phyloP scores from a whole-genome alignment of 1,140 invertebrate species.

The Bombus superbus region DNA sequence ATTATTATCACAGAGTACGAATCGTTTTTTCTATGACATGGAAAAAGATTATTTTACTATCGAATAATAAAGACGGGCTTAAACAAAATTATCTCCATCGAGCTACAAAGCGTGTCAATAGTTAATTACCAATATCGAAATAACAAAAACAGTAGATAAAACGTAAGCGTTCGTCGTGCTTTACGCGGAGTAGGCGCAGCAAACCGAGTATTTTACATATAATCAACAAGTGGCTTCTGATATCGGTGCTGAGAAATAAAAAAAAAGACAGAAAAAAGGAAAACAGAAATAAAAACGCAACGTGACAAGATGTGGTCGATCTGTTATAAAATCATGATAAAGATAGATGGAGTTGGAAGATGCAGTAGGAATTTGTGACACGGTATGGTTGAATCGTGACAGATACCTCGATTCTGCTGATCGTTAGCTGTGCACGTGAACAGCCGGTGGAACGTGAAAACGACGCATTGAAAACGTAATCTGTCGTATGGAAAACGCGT shows the following conservation, averaged over 20 bases:
- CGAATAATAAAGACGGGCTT: no score
- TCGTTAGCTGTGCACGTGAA: neutral
- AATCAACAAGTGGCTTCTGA: neutral
- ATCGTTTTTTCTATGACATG: no score
- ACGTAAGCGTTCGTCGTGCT: no score
- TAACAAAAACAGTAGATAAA: no score
- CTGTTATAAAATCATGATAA: neutral
- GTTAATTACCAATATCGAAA: no score
- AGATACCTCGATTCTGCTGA: neutral
- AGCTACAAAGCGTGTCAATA: no score
- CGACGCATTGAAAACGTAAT: neutral
- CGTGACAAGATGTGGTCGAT: neutral
- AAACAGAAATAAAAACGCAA: neutral
- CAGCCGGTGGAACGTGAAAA: neutral
- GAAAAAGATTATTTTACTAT: no score
- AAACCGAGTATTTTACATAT: no score
- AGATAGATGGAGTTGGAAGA: neutral
- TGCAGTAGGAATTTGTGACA: neutral
- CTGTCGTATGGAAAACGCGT: neutral
- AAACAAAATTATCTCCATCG: no score
- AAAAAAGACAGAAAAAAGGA: neutral
- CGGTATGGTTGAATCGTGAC: neutral
- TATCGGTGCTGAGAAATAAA: neutral
- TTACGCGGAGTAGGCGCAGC: rapidly evolving
- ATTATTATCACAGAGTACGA: neutral